Evolutionary conservation across 2,797 vertebrate genomes (phyloP).

Genomic region (Trichosurus vulpecula): DNA sequence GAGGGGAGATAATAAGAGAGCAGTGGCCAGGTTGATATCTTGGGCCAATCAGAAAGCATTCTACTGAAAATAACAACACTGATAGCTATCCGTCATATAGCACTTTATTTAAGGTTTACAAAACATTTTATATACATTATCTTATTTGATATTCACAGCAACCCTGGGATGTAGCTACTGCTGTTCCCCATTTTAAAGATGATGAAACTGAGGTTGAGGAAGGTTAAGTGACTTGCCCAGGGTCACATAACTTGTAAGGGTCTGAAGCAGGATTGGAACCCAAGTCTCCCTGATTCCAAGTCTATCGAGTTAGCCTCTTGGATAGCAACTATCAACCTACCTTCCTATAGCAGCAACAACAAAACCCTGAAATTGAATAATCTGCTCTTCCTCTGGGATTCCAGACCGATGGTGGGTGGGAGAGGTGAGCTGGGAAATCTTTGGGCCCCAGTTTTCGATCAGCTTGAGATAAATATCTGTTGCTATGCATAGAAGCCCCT

Average conservation of each 20-base stretch:
- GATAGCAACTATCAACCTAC: neutral
- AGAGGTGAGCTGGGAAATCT: neutral
- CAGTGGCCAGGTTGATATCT: neutral
- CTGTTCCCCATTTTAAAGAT: neutral
- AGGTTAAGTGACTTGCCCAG: neutral
- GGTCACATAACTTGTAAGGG: neutral
- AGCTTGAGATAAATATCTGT: constrained; percentile 40
- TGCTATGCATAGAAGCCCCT: constrained; percentile 1
- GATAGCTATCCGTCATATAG: neutral
- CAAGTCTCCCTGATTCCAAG: neutral
- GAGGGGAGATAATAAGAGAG: neutral
- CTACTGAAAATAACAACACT: neutral
- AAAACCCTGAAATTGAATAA: constrained; percentile 25
- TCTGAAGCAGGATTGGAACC: neutral
- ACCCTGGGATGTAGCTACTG: neutral
- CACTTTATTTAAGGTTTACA: neutral
- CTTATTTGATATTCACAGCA: neutral
- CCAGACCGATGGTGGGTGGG: neutral
- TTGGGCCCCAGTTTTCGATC: constrained; percentile 23
- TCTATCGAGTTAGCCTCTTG: neutral
- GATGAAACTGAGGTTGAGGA: neutral
- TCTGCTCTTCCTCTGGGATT: constrained; percentile 46
- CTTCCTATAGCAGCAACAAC: neutral
- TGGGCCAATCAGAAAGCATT: neutral
- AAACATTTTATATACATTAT: neutral